Base-by-base conservation (phyloP, 1,140 invertebrate species). In the Caerostris extrusa region DNA sequence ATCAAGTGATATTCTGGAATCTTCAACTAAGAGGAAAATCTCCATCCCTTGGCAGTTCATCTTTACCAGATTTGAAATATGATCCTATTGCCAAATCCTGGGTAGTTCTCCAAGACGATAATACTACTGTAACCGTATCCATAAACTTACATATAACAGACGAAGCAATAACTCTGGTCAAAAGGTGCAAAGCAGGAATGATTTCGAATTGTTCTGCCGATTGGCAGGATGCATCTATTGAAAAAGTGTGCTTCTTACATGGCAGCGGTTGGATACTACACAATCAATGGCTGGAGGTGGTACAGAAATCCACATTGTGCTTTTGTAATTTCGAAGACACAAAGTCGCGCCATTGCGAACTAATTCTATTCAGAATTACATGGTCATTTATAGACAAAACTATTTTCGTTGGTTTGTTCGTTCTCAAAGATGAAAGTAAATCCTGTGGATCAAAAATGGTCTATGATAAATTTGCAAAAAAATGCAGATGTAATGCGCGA, bases 401-500 rank as follows among this genome's bases (percentile, higher is more conserved):
- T 53, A 12, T 77, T 5, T 77, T 77, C 34, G 71, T 77, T 5
- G 8, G 61, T 8, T 5, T 77, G 34, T 77, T 77, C 14, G 71
- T 77, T 7, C 34, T 77, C 3, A 77, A 53, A 53, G 71, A 77
- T 17, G 34, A 50, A 8, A 10, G 14, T 3, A 14, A 7, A 77
- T 12, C 19, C 5, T 77, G 71, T 77, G 71, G 71, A 5, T 12
- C 3, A 3, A 77, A 77, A 77, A 77, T 77, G 71, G 34, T 14
- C 0, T 77, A 53, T 3, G 71, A 77, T 53, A 77, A 14, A 14
- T 77, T 14, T 14, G 34, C 71, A 53, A 77, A 77, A 53, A 77
- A 77, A 53, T 77, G 71, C 71, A 77, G 71, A 53, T 77, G 71
- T 34, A 77, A 77, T 77, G 10, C 71, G 50, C 8, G 71, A 50